Conservation (phyloP, 2,113 vertebrate genomes). For the Mungos mungo region DNA sequence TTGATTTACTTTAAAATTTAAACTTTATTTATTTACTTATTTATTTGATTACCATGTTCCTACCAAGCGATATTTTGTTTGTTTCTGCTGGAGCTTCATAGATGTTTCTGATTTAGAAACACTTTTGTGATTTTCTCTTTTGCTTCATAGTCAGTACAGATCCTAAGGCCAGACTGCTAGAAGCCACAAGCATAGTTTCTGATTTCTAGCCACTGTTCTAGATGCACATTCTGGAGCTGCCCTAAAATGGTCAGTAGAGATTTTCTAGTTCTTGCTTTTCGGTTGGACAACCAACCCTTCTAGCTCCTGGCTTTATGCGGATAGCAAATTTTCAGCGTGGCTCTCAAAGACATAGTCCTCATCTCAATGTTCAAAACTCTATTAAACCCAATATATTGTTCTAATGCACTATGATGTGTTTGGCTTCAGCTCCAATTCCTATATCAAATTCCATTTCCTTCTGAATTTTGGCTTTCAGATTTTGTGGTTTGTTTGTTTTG, state of each 20-base stretch:
- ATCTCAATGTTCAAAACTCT: neutral
- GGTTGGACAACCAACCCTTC: rapidly evolving
- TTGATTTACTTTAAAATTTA: neutral
- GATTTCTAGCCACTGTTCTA: neutral
- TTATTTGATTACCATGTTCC: neutral
- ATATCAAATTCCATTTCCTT: neutral
- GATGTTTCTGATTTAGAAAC: neutral
- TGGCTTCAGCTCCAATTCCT: neutral
- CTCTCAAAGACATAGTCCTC: neutral
- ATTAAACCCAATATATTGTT: neutral
- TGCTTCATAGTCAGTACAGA: neutral
- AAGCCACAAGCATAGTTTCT: neutral
- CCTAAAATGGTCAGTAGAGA: neutral
- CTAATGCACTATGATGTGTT: neutral
- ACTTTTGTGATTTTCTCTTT: neutral
- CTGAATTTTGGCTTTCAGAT: neutral
- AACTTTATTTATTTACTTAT: neutral
- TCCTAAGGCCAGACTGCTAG: neutral
- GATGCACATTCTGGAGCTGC: neutral
- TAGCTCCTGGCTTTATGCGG: neutral
- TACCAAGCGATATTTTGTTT: neutral
- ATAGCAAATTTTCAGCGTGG: neutral
- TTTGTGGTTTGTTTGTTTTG: neutral
- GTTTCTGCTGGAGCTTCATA: neutral
- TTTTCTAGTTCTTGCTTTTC: neutral